Evolutionary conservation across 2,113 vertebrate genomes (phyloP).

Genomic region (Nicator chloris): DNA sequence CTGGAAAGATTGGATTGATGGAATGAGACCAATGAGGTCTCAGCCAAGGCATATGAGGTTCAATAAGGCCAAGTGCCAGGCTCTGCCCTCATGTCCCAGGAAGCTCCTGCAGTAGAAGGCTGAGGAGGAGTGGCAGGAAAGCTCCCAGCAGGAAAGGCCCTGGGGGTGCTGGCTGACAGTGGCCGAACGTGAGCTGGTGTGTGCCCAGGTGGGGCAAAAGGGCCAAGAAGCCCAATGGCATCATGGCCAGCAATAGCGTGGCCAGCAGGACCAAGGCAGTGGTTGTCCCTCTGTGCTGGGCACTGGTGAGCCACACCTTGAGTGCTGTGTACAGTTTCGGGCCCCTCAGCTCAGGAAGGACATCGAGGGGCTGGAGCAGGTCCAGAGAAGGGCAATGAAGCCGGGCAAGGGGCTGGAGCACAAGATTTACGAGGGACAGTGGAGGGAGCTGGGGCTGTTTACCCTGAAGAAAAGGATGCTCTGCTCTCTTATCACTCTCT

Average conservation of each 20-base stretch:
- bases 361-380: not conserved
- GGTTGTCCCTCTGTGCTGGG: not conserved
- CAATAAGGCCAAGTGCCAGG: not conserved
- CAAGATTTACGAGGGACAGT: not conserved
- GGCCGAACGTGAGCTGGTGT: accelerated
- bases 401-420: not conserved
- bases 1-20: accelerated
- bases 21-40: accelerated
- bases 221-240: not conserved
- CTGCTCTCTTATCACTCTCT: too few relatives aligned
- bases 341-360: not conserved
- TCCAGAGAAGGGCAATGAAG: not conserved
- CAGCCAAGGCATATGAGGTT: not conserved
- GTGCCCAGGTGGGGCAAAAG: not conserved
- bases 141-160: accelerated
- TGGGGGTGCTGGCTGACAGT: accelerated
- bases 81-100: accelerated
- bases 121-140: not conserved
- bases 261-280: not conserved
- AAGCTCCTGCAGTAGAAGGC: not conserved
- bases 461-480: not conserved
- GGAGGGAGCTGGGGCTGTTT: not conserved
- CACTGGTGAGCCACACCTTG: not conserved
- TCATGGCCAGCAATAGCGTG: not conserved
- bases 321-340: not conserved